phyloP scores from a whole-genome alignment of 2,113 vertebrate genomes.

The Setophaga petechia region DNA sequence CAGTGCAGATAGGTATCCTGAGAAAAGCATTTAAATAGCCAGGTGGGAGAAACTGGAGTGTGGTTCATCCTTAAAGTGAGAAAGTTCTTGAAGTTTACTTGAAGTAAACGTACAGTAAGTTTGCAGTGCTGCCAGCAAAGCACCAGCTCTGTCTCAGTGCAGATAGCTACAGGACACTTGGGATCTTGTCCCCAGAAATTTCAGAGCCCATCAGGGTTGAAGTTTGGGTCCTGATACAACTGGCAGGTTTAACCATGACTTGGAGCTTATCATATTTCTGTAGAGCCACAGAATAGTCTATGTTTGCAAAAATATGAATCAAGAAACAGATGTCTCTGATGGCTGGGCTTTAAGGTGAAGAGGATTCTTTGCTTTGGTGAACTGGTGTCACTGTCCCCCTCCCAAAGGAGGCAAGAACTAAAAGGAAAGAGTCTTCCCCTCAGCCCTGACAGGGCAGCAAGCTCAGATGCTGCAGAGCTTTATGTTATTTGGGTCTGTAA shows the following conservation, averaged over 20 bases:
- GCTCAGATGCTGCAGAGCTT: not conserved
- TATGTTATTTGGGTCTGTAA: not conserved
- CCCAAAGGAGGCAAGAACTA: not conserved
- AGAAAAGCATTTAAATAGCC: not conserved
- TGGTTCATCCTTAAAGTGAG: slow-evolving; percentile 17
- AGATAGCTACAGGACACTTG: not conserved
- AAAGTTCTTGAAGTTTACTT: not conserved
- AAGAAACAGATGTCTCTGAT: not conserved
- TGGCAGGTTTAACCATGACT: not conserved
- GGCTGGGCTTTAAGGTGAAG: not conserved
- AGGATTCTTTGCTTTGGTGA: not conserved
- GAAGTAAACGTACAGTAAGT: not conserved
- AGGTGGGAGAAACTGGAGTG: not conserved
- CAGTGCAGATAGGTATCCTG: not conserved
- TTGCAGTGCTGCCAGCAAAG: not conserved
- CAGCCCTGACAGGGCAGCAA: not conserved
- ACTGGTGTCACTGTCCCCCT: not conserved
- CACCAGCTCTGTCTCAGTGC: not conserved
- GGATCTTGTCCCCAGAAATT: not conserved
- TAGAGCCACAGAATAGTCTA: not conserved
- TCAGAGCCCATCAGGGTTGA: not conserved
- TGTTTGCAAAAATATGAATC: slow-evolving; percentile 2
- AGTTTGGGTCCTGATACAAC: not conserved
- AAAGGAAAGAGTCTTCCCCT: not conserved
- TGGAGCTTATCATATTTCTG: not conserved